phyloP scores from a whole-genome alignment of 2,113 vertebrate species.

The Tragelaphus imberbis region DNA sequence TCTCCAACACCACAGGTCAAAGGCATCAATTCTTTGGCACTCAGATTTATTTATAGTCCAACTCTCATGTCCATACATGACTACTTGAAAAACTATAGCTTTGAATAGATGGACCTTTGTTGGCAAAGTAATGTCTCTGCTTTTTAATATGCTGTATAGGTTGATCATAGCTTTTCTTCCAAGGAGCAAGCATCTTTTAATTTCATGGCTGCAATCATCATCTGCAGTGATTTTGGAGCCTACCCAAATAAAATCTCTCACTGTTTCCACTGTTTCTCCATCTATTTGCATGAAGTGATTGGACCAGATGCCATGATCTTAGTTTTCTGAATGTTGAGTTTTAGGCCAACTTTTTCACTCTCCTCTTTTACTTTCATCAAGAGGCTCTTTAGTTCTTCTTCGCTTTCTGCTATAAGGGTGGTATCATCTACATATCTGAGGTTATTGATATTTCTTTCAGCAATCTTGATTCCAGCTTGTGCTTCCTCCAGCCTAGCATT shows the following conservation, averaged over 20 bases:
- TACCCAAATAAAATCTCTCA: not conserved
- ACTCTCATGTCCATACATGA: not conserved
- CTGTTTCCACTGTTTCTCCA: not conserved
- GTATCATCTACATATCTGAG: not conserved
- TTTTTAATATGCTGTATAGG: fast-evolving
- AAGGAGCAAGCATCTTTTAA: not conserved
- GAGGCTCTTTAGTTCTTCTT: not conserved
- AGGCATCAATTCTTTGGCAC: not conserved
- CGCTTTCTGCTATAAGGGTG: not conserved
- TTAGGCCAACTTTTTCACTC: not conserved
- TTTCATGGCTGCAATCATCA: not conserved
- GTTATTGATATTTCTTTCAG: not conserved
- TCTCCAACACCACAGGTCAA: not conserved
- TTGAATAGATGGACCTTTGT: not conserved
- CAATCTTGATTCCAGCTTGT: not conserved
- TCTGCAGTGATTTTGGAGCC: not conserved
- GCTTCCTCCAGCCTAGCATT: not conserved
- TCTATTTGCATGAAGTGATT: no score
- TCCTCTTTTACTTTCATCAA: not conserved
- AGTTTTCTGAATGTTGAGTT: not conserved
- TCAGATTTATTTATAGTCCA: not conserved
- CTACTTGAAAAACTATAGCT: not conserved
- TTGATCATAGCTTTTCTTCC: not conserved
- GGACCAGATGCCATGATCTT: not conserved
- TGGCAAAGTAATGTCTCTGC: not conserved